A percentile compares a stretch with the other conserved stretches of the same genome.
Conservation (phyloP, 23 tunicate species). For the Trididemnum miniatum region DNA sequence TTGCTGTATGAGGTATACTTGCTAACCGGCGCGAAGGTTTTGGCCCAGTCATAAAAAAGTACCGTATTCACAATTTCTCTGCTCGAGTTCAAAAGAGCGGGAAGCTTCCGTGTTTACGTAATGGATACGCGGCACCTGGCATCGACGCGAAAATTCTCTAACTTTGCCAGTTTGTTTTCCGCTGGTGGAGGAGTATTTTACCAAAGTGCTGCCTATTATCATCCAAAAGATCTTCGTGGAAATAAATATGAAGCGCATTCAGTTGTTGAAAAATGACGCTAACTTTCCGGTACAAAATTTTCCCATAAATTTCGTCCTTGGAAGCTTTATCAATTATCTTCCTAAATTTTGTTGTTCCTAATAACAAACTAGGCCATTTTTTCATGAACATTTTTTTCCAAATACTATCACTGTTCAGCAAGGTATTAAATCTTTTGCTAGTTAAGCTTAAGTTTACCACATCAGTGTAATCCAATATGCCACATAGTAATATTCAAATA, state of each 20-base stretch:
- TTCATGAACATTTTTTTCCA: neutral
- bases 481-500: no score
- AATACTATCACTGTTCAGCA: neutral
- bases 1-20: no score
- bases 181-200: no score
- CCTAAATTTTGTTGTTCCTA: neutral
- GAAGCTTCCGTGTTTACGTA: no score
- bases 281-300: neutral
- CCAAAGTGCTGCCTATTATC: no score
- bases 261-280: neutral
- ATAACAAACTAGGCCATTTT: slow-evolving; percentile 14
- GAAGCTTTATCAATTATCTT: neutral
- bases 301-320: neutral
- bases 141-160: no score
- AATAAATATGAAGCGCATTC: neutral
- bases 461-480: neutral
- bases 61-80: no score
- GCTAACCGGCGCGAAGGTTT: no score
- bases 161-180: no score
- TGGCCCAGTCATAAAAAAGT: no score
- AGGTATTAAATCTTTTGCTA: neutral
- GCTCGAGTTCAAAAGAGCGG: no score
- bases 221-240: slow-evolving; percentile 7
- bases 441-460: slow-evolving; percentile 7
- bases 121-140: no score